Percentiles rank a stretch among this genome's conserved stretches.
phyloP scores from a whole-genome alignment of 1,140 invertebrate genomes.

The Choristoneura fumiferana region DNA sequence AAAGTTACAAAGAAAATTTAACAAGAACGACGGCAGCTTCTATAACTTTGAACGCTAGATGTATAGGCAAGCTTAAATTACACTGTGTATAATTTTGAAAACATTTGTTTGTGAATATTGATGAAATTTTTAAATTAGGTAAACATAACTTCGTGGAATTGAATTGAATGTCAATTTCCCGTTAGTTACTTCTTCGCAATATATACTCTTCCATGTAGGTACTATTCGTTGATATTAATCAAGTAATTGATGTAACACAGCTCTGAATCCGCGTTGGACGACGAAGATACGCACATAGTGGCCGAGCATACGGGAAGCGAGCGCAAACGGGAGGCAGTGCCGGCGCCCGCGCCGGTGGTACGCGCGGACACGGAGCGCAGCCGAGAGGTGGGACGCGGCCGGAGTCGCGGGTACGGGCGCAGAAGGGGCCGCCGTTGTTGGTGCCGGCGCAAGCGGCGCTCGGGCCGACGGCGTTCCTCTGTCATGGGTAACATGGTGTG shows the following conservation, averaged over 20 bases:
- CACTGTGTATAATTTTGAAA: too few species aligned
- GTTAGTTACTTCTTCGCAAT: too few species aligned
- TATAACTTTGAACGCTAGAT: too few species aligned
- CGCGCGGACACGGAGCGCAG: constrained; percentile 22
- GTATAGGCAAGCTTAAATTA: too few species aligned
- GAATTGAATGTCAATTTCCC: too few species aligned
- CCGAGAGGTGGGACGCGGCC: constrained; percentile 27
- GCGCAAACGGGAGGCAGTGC: constrained; percentile 22
- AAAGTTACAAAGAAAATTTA: too few species aligned
- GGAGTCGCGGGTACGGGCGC: constrained; percentile 65
- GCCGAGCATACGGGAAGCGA: constrained; percentile 47
- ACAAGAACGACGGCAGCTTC: too few species aligned
- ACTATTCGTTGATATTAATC: too few species aligned
- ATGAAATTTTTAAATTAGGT: too few species aligned
- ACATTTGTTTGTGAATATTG: too few species aligned
- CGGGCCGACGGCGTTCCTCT: constrained; percentile 59
- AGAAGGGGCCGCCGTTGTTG: constrained; percentile 55
- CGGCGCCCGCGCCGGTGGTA: constrained; percentile 24
- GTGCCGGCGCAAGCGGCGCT: constrained; percentile 66
- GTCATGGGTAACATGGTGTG: constrained; percentile 76
- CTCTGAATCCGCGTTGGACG: constrained; percentile 53
- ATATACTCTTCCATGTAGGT: too few species aligned
- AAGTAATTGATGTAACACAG: constrained; percentile 38
- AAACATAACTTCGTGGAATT: too few species aligned
- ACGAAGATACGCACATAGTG: constrained; percentile 57